Evolutionary conservation across 2,888 invertebrate species (phyloP).

Genomic region (Eilema sororculum): DNA sequence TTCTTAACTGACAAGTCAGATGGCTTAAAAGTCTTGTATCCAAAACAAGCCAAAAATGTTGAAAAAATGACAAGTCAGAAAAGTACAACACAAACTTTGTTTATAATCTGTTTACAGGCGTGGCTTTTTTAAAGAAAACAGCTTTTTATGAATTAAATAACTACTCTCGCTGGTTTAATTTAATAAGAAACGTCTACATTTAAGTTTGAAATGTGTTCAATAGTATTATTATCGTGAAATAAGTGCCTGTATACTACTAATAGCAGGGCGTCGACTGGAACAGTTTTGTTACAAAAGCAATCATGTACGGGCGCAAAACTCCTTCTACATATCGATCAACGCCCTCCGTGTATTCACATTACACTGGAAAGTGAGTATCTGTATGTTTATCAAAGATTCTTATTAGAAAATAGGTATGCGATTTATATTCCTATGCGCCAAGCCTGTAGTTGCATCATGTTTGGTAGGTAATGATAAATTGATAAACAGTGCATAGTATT

Average conservation of each 20-base stretch:
- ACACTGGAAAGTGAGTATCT: slow-evolving; percentile 89
- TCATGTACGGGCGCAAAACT: slow-evolving; percentile 92
- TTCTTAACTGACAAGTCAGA: too few species aligned
- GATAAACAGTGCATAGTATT: too few species aligned
- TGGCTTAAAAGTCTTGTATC: too few species aligned
- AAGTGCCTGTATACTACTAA: slow-evolving; percentile 30
- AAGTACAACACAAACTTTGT: slow-evolving; percentile 51
- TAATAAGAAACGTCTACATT: slow-evolving; percentile 14
- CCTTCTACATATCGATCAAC: slow-evolving; percentile 94
- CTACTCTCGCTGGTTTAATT: slow-evolving; percentile 20
- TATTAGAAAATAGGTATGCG: slow-evolving; percentile 25
- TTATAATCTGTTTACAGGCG: slow-evolving; percentile 57
- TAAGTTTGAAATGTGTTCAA: slow-evolving; percentile 21
- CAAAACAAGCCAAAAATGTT: too few species aligned
- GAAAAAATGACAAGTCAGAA: slow-evolving; percentile 26
- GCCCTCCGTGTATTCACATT: slow-evolving; percentile 95
- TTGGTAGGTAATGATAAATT: not conserved
- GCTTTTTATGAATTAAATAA: slow-evolving; percentile 53
- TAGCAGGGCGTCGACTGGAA: slow-evolving; percentile 54
- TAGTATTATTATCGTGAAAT: slow-evolving; percentile 24
- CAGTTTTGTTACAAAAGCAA: slow-evolving; percentile 43
- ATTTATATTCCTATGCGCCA: not conserved
- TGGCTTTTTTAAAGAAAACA: slow-evolving; percentile 54
- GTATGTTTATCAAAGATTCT: slow-evolving; percentile 17
- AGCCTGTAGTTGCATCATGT: not conserved